A percentile compares a stretch with the other conserved stretches of the same genome.
Evolutionary conservation across 92 coral and sea anemone genomes (phyloP).

Genomic region (Phenganax subtilis): DNA sequence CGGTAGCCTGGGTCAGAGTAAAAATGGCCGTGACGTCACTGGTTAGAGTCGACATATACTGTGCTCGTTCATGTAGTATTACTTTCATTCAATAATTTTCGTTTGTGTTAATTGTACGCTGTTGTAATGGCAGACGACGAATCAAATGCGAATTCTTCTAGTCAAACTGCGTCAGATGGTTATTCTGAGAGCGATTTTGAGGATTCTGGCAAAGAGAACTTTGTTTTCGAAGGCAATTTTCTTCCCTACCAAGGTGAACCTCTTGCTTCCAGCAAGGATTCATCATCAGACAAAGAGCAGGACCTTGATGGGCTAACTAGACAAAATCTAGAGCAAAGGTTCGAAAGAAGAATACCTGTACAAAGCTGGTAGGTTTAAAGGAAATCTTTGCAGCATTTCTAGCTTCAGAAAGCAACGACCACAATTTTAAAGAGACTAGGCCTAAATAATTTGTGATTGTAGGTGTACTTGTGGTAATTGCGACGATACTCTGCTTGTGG

Average conservation of each 20-base stretch:
- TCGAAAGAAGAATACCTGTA: not conserved
- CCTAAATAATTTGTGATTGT: not conserved
- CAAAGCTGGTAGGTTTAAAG: not conserved
- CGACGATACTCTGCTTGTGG: slow-evolving; percentile 20
- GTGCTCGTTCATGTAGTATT: no score
- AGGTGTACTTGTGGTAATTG: slow-evolving; percentile 34
- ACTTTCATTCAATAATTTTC: no score
- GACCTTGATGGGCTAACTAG: not conserved
- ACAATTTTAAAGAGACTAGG: not conserved
- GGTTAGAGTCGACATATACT: not conserved
- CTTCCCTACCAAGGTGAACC: slow-evolving; percentile 15
- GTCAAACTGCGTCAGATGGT: no score
- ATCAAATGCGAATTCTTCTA: no score
- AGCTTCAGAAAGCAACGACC: not conserved
- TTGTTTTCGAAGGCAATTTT: not conserved
- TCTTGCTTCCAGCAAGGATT: not conserved
- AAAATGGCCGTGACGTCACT: slow-evolving; percentile 7
- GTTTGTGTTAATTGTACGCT: no score
- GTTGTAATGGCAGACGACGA: no score
- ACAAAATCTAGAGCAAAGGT: not conserved
- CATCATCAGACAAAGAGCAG: not conserved
- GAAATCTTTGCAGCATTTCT: not conserved
- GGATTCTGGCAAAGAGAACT: not conserved
- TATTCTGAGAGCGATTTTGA: no score
- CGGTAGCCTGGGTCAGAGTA: not conserved